These are phyloP conservation scores for Rhinolophus ferrumequinum DNA, from an alignment of 2,113 vertebrate genomes.

Conservation along the genomic window DNA sequence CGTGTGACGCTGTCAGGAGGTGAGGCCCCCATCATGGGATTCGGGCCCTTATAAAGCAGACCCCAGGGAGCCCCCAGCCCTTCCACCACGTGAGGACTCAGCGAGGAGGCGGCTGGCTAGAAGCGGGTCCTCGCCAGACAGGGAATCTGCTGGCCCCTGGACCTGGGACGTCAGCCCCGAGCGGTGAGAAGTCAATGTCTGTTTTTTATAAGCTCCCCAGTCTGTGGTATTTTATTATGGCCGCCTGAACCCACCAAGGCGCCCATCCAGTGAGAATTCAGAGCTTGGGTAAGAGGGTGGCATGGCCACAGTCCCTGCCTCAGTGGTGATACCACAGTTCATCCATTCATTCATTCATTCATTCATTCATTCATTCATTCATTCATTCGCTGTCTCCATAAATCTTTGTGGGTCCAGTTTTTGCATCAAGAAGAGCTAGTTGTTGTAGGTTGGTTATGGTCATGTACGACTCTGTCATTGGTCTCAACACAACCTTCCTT, in stretches of 20 bases:
- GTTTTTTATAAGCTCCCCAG: accelerated
- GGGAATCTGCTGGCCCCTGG: accelerated
- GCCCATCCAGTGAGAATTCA: accelerated
- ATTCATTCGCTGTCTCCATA: background rate
- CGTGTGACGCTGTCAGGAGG: accelerated
- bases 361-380: accelerated
- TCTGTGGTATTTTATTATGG: background rate
- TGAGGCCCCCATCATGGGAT: background rate
- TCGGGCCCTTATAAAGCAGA: accelerated
- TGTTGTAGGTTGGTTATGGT: background rate
- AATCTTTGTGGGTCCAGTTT: accelerated
- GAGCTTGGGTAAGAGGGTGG: background rate
- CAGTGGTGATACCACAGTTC: accelerated
- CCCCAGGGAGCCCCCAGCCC: too few relatives aligned
- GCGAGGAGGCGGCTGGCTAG: background rate
- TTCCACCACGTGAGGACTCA: too few relatives aligned
- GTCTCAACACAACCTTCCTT: accelerated
- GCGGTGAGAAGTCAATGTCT: accelerated
- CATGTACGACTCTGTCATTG: accelerated
- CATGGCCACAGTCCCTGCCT: too few relatives aligned
- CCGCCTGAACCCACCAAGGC: background rate
- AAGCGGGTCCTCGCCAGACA: too few relatives aligned
- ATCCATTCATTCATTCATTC: background rate
- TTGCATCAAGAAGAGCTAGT: background rate
- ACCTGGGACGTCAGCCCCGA: too few relatives aligned